Evolutionary conservation across 2,113 vertebrate species (phyloP).

Genomic region (Eubucco bourcierii): DNA sequence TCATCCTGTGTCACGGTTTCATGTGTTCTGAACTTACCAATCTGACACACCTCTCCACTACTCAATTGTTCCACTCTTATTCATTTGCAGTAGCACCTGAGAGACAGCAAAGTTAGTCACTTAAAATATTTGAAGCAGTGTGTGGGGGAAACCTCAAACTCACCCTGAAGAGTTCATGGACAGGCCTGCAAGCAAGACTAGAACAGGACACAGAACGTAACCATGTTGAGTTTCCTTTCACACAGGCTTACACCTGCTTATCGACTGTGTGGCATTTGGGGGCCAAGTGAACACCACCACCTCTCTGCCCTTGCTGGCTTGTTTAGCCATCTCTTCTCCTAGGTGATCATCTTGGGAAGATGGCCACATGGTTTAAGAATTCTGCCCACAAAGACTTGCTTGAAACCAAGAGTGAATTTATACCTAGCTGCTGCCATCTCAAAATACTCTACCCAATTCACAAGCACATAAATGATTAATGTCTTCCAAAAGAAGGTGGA

Average conservation of each 20-base stretch:
- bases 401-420: not conserved
- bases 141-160: not conserved
- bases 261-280: not conserved
- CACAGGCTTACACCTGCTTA: not conserved
- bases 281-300: rapidly evolving
- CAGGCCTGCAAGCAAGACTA: not conserved
- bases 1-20: constrained; percentile 13
- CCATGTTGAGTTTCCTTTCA: rapidly evolving
- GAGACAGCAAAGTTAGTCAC: not conserved
- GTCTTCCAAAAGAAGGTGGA: not conserved
- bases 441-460: rapidly evolving
- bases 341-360: not conserved
- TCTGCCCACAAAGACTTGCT: not conserved
- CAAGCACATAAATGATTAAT: not conserved
- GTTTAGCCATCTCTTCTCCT: not conserved
- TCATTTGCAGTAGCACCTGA: not conserved
- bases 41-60: constrained; percentile 12
- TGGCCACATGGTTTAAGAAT: not conserved
- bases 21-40: not conserved
- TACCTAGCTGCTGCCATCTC: not conserved
- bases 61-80: not conserved
- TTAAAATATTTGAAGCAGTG: not conserved
- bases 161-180: not conserved
- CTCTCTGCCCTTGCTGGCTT: not conserved
- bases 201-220: not conserved